Evolutionary conservation across 2,113 vertebrate genomes (phyloP).

Genomic region (Menura novaehollandiae): DNA sequence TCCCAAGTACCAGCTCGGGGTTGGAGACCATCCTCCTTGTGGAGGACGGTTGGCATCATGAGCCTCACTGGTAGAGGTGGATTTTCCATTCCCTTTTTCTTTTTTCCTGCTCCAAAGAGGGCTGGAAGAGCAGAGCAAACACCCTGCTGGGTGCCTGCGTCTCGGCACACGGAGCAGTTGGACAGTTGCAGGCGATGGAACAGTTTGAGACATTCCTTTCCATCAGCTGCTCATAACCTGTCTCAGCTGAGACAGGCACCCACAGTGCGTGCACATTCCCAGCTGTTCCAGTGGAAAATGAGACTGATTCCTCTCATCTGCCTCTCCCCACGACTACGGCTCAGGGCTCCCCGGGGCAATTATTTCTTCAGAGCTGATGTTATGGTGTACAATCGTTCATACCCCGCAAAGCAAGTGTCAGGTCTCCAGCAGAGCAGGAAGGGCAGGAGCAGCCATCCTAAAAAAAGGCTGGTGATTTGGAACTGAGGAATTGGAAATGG

Average conservation of each 20-base stretch:
- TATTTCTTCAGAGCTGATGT: neutral
- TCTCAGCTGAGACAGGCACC: neutral
- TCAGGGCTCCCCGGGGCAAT: neutral
- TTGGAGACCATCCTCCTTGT: neutral
- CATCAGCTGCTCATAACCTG: neutral
- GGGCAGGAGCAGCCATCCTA: neutral
- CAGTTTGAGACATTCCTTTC: neutral
- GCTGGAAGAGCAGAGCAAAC: neutral
- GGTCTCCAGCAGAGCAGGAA: neutral
- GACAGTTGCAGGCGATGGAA: neutral
- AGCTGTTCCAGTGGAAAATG: constrained; percentile 9
- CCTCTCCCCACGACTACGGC: neutral
- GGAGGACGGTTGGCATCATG: neutral
- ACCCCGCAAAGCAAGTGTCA: neutral
- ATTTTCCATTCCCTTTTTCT: neutral
- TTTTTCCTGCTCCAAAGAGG: neutral
- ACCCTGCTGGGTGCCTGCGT: neutral
- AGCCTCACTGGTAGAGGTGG: too few relatives aligned
- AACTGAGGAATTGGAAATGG: neutral
- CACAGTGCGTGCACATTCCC: neutral
- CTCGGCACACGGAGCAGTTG: accelerated
- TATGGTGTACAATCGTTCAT: neutral
- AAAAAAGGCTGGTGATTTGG: neutral
- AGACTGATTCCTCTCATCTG: neutral
- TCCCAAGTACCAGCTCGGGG: accelerated